Evolutionary conservation across 2,113 vertebrate species (phyloP), one percentile per base, ranked within the genome.

Genomic region (Nematolebias whitei): DNA sequence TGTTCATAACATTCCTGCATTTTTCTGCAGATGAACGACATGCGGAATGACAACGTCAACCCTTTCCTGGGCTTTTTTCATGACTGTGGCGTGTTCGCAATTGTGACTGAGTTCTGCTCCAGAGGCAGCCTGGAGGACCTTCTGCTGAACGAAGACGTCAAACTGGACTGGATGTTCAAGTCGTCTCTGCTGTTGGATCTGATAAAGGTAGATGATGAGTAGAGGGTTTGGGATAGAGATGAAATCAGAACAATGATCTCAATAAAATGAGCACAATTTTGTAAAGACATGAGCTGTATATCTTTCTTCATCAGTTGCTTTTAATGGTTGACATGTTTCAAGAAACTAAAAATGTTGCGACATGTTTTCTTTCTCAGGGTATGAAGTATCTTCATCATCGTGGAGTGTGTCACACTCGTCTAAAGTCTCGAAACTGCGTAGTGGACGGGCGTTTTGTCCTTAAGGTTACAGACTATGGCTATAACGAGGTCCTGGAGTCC

Each of bases 141-240:
- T 13, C 83, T 94, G 44, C 67, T 90, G 2, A 94, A 92, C 2
- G 86, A 92, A 0, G 92, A 94, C 1, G 91, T 93, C 20, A 93
- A 94, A 62, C 90, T 94, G 5, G 94, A 94, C 89, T 94, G 93
- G 93, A 94, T 94, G 93, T 94, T 94, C 81, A 94, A 94, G 78
- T 93, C 93, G 0, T 94, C 93, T 8, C 87, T 94, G 61, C 73
- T 94, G 15, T 57, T 94, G 57, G 94, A 94, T 83, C 83, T 94
- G 15, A 94, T 94, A 45, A 94, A 94, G 92, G 74, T 76, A 54
- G 35, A 14, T 3, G 24, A 2, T 20, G 4, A 8, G 32, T 4
- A 35, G 32, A 35, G 2, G 2, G 12, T 20, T 47, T 43, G 8
- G 18, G 4, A 54, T 6, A 23, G 19, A 52, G 2, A 6, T 16